Base-by-base conservation (phyloP, 2,113 vertebrate species). In the Lepus americanus region DNA sequence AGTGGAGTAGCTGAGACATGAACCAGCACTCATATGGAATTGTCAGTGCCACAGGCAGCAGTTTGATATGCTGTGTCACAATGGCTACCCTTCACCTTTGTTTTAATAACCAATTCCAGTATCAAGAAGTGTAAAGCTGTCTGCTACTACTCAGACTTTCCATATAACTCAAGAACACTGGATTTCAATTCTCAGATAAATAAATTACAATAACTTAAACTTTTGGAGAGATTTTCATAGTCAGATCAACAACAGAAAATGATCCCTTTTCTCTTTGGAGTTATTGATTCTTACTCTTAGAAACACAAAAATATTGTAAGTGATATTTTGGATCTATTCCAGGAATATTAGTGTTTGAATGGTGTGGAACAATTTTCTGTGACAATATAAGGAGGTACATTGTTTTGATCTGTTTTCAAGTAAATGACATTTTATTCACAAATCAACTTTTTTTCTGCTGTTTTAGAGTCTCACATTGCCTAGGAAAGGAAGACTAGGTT, bases 351-450 rank as follows among this genome's bases (percentile, higher is more conserved):
- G 9, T 78, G 19, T 39, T 92, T 70, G 49, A 59, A 81, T 16
- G 39, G 39, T 64, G 22, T 63, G 80, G 22, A 31, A 31, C 9
- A 79, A 22, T 22, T 92, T 80, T 87, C 33, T 31, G 29, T 63
- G 39, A 70, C 25, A 17, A n/a, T 27, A 95, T 90, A 86, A 69
- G 74, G 66, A 93, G 87, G 83, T 14, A 39, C 7, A 55, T 77
- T 16, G 33, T 80, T 96, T 96, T 90, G 39, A 90, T 94, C 16
- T 29, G 12, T n/a, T 63, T 85, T 73, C 72, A 93, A 84, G n/a
- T 14, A 19, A 36, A 89, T 91, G 36, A 33, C 78, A 82, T 94
- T 92, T 92, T 88, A 92, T 85, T 79, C 66, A 89, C 55, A 93
- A 39, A 86, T 22, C 82, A 94, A 67, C 31, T 6, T 64, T 77